phyloP scores from a whole-genome alignment of 2,888 invertebrate genomes.

The Rotaria sp. region DNA sequence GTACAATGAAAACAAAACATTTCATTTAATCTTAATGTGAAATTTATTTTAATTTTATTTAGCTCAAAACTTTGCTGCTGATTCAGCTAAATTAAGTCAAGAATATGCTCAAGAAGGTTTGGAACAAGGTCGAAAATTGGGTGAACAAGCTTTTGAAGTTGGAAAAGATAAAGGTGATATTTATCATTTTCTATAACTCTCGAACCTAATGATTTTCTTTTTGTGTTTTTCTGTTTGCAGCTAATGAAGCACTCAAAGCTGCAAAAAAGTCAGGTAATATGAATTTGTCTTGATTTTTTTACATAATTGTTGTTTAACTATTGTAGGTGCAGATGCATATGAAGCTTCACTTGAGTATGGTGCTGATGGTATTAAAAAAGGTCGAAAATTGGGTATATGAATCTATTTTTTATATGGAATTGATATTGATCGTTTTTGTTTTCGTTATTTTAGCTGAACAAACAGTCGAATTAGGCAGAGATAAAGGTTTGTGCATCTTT shows the following conservation, averaged over 20 bases:
- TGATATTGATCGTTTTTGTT: neutral
- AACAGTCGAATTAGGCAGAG: neutral
- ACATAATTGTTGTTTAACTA: neutral
- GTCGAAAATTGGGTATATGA: neutral
- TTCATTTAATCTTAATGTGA: too few species aligned
- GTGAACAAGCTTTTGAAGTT: neutral
- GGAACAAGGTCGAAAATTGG: conserved; percentile 6
- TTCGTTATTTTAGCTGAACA: neutral
- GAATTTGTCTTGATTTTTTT: neutral
- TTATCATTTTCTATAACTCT: neutral
- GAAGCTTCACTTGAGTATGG: neutral
- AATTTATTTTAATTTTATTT: neutral
- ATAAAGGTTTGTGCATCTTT: neutral
- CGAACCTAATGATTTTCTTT: neutral
- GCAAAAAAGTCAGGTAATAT: neutral
- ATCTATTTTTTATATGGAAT: neutral
- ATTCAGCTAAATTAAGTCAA: neutral
- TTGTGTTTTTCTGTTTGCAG: neutral
- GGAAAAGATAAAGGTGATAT: neutral
- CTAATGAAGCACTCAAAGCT: neutral
- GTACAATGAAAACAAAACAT: neutral
- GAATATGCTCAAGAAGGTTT: neutral
- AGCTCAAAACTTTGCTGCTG: neutral
- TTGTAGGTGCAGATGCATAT: neutral
- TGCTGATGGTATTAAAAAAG: neutral